Evolutionary conservation across 1,140 invertebrate species (phyloP), one percentile per base, ranked within the genome.

Genomic region (Anoplophora glabripennis): DNA sequence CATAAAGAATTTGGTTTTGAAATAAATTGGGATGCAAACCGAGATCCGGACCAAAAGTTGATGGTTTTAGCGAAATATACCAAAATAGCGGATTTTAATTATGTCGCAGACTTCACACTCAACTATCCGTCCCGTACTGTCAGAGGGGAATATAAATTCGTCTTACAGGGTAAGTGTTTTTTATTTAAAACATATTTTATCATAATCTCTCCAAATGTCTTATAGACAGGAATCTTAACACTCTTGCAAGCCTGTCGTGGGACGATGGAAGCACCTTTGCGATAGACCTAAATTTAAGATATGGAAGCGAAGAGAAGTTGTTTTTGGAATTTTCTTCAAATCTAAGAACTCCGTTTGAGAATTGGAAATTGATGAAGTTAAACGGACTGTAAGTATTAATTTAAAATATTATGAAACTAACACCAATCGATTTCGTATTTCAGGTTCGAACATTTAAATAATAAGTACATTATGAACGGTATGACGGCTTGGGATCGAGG

Each of bases 21-120:
- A 56, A 67, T 92, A 0, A 89, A 89, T 65, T 92, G 89, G 89
- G 89, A 92, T 68, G 87, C 87, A 0, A 91, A 90, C 74, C 79
- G 90, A 8, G 88, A 92, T 78, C 88, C 89, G 0, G 82, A 83
- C 38, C 81, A 89, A 65, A 86, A 87, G 69, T 71, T 89, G 9
- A 78, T 79, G 28, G 73, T 83, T 0, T 79, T 78, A 42, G 71
- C 86, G 0, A 78, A 82, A 61, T 76, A 76, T 35, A 72, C 74
- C 15, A 75, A 75, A 60, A 66, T 76, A 12, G 80, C 79, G 0
- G 59, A 76, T 8, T 82, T 82, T 65, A 83, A 88, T 61, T 80
- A 86, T 37, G 83, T 77, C 40, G 85, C 80, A 0, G 79, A 83
- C 8, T 64, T 87, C 10, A 78, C 81, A 9, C 48, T 91, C 2